Evolutionary conservation across 2,888 invertebrate species (phyloP).

Genomic region (Papilio gigon): DNA sequence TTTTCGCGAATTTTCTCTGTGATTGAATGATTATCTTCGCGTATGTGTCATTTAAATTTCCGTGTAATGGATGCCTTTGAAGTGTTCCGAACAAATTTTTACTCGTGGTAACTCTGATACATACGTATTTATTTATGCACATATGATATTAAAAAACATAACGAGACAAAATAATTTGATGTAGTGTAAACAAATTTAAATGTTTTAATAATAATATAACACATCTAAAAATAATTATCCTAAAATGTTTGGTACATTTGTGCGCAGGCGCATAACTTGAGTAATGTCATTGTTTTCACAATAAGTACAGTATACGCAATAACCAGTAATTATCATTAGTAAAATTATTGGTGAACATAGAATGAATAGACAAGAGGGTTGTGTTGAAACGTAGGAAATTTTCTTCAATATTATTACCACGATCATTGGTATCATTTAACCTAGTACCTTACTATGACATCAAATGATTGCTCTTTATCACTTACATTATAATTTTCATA

Average conservation of each 20-base stretch:
- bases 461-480: too few relatives aligned
- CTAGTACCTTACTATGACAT: too few relatives aligned
- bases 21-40: slow-evolving; percentile 23
- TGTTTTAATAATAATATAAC: not conserved
- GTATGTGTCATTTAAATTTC: slow-evolving; percentile 4
- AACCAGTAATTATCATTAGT: not conserved
- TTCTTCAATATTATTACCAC: too few relatives aligned
- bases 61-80: not conserved
- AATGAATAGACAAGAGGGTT: too few relatives aligned
- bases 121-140: not conserved
- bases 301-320: not conserved
- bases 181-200: not conserved
- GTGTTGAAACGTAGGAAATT: not conserved
- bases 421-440: too few relatives aligned
- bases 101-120: not conserved
- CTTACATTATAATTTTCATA: too few relatives aligned
- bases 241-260: too few relatives aligned
- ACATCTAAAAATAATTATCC: too few relatives aligned
- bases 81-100: not conserved
- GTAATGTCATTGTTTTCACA: not conserved
- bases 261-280: not conserved
- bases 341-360: not conserved
- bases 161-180: not conserved
- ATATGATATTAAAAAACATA: not conserved
- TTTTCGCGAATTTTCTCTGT: slow-evolving; percentile 8